Evolutionary conservation across 2,888 invertebrate genomes (phyloP), one percentile per base, ranked within the genome.

Genomic region (Acheta domesticus): DNA sequence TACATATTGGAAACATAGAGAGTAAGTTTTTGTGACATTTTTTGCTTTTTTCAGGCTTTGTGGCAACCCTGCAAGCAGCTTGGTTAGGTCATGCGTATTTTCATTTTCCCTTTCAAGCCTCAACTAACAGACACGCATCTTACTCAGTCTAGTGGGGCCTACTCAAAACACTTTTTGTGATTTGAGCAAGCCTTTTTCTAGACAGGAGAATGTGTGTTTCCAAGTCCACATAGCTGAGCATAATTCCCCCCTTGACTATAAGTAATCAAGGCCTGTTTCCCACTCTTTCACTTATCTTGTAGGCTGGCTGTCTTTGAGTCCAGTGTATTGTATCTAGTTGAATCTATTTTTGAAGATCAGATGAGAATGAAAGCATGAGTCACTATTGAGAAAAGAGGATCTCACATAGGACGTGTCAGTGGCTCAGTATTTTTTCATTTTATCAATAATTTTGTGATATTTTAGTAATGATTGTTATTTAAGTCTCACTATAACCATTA

Each of bases 401-500:
- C 81, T 83, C 82, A 80, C 81, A 82, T 82, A 80, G 84, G 86
- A 86, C 86, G 86, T 85, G 84, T 86, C 86, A 85, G 87, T 87
- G 87, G 87, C 87, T 87, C 87, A 87, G 87, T 87, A 86, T 87
- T 87, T 87, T 88, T 87, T 88, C 86, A 87, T 87, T 88, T 88
- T 87, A 87, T 88, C 87, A 87, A 88, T 81, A 81, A 82, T 88
- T 88, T 88, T 89, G 88, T 89, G 88, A 89, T 89, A 88, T 88
- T 88, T 89, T 88, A 88, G 87, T 88, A 88, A 88, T 80, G 87
- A 87, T 88, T 88, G 88, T 88, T 88, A 88, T 88, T 88, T 88
- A 88, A 88, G 88, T 88, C 87, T 88, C 88, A 88, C 87, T 88
- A 88, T 87, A 84, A 84, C 83, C 83, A 83, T 82, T 84, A 83